Conservation (phyloP, 2,113 vertebrate genomes). For the Gambusia affinis region DNA sequence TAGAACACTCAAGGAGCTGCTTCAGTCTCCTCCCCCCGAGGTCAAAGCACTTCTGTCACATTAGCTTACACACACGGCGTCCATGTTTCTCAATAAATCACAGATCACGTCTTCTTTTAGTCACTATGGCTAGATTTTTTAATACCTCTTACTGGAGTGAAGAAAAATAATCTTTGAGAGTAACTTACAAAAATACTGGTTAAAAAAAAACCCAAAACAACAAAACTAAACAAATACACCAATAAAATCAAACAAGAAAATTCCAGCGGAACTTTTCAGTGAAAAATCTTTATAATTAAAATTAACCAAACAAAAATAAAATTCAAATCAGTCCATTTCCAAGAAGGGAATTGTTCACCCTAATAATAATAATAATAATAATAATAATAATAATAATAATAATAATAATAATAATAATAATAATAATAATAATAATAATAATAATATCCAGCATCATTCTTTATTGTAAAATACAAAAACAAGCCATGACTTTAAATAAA, state of each 20-base stretch:
- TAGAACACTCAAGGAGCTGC: conserved; percentile 43
- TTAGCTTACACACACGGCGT: conserved; percentile 62
- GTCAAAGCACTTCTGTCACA: conserved; percentile 76
- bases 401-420: too few species aligned
- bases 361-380: too few species aligned
- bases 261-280: neutral
- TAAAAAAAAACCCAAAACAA: too few species aligned
- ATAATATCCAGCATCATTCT: too few species aligned
- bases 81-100: conserved; percentile 75
- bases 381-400: neutral
- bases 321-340: neutral
- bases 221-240: too few species aligned
- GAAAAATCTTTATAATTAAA: neutral
- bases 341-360: too few species aligned
- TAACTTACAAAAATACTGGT: too few species aligned
- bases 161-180: too few species aligned
- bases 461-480: too few species aligned
- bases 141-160: too few species aligned
- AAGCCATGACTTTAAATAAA: too few species aligned
- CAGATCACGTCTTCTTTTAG: conserved; percentile 27
- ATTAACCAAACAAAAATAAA: neutral
- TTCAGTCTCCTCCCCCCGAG: conserved; percentile 31
- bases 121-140: neutral
- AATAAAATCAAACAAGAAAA: too few species aligned
- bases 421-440: neutral